Evolutionary conservation across 2,113 vertebrate species (phyloP), one percentile per base, ranked within the genome.

Genomic region (Gobio gobio): DNA sequence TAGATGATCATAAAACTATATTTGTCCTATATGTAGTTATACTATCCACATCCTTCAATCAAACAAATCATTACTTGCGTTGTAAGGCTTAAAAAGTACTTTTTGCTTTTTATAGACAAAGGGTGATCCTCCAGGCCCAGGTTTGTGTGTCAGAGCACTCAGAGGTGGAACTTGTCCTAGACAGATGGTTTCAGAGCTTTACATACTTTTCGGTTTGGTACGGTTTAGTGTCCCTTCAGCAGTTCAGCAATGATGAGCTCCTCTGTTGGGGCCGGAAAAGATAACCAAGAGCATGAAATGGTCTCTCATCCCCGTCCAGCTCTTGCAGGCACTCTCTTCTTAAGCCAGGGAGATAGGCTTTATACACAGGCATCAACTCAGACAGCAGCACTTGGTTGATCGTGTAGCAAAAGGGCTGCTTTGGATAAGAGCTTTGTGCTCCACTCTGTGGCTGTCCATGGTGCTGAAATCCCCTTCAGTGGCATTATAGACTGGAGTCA

Each of bases 281-380:
- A 85, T 80, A 79, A 85, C 54, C 24, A 33, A 80, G 26, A 36
- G 66, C 54, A 73, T 83, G 26, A 72, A 83, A 73, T 83, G 49
- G 81, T 83, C 77, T 85, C 84, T 85, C 78, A 85, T 85, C 66
- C 54, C 77, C 49, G 78, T 80, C 84, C 84, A 86, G 78, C 20
- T 63, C 68, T 75, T n/a, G 58, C 64, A 36, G 68, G 78, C 64
- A 43, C 68, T 18, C 66, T 58, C 63, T 43, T 85, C 77, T 59
- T 85, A 51, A 85, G 76, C 64, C 77, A 85, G 84, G 45, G 40
- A 73, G 77, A 72, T 33, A 58, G 84, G 84, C 40, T 74, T 73
- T 82, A 72, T 36, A 72, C 29, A 43, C 49, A 43, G 63, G 18
- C 76, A 59, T 58, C 33, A 58, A 56, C 79, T 82, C 63, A 82